Base-by-base conservation (phyloP, 2,888 invertebrate genomes). In the Harmothoe impar region DNA sequence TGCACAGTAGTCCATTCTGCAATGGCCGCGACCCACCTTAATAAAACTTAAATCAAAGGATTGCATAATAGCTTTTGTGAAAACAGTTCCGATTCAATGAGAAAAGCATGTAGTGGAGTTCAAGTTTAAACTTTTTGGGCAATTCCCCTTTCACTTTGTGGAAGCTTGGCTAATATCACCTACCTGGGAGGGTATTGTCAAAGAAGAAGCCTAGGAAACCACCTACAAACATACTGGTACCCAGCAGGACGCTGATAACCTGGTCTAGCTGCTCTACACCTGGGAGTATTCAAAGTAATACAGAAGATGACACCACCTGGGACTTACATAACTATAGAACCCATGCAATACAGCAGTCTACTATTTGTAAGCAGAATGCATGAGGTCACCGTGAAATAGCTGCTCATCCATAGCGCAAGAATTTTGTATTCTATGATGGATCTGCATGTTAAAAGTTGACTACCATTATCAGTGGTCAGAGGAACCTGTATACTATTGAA, bases 181-280 rank as follows among this genome's bases (percentile, higher is more conserved):
- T 68, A 93, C 95, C 95, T 92, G 94, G 95, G 33, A 95, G 94
- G 12, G 95, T 95, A 91, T 96, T 96, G 92, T 96, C 96, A 68
- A 96, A 93, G 54, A 96, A 91, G 90, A 96, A 96, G 0, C 96
- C 96, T 12, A 95, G 78, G 0, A 95, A 72, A 0, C 96, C 96
- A 10, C 96, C 96, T 10, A 96, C 95, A 92, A 96, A 95, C 95
- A 95, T 95, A 90, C 93, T 93, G 20, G 95, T 95, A 23, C 94
- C 94, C 12, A 95, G 91, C 1, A 95, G 92, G 0, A 95, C 95
- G 12, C 91, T 91, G 33, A 95, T 81, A 17, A 93, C n/a, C n/a
- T 68, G 68, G n/a, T 68, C 68, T n/a, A 68, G n/a, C n/a, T 68
- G 68, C 5, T n/a, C 68, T n/a, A n/a, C 68, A 68, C 68, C 68